These are phyloP conservation scores for Drosophila anomalipes DNA, from an alignment of 2,888 invertebrate species.

Conservation along the genomic window DNA sequence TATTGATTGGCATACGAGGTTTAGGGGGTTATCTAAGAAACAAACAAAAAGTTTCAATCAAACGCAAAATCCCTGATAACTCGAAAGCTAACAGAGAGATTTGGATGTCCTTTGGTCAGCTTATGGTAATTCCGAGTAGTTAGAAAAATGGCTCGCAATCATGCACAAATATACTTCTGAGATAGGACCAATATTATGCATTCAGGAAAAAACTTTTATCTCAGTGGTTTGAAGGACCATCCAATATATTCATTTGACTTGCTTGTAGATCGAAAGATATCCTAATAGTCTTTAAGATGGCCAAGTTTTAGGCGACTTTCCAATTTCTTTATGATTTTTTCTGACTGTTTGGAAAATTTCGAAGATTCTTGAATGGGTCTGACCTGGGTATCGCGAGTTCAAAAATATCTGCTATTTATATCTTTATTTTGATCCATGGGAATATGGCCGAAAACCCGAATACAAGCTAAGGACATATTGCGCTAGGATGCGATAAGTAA, in stretches of 20 bases:
- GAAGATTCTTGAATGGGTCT: neutral
- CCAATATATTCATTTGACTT: neutral
- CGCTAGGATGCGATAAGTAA: neutral
- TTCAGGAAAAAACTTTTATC: neutral
- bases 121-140: neutral
- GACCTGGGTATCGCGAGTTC: neutral
- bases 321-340: neutral
- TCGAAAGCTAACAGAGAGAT: neutral
- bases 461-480: neutral
- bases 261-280: neutral
- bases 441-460: neutral
- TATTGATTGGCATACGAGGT: neutral
- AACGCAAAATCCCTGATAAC: neutral
- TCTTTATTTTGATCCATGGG: neutral
- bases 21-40: neutral
- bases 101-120: neutral
- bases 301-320: neutral
- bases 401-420: neutral
- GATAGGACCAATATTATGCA: neutral
- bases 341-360: neutral
- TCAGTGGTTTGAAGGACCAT: neutral
- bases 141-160: neutral
- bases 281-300: neutral
- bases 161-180: neutral
- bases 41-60: neutral